Conservation (phyloP, 2,888 invertebrate species). For the Trachelus stipa region DNA sequence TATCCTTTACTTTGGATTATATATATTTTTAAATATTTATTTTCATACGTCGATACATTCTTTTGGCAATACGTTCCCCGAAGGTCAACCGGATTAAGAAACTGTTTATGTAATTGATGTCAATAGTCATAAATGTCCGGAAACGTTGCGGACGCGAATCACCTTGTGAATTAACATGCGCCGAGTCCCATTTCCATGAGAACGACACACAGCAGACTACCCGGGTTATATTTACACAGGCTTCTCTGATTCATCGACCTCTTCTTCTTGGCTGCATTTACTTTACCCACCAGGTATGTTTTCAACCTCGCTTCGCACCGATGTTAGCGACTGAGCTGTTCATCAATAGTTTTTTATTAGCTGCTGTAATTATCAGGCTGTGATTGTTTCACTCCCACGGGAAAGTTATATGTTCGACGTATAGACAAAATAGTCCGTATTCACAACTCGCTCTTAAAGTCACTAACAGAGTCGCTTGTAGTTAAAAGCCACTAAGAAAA, state of each 20-base stretch:
- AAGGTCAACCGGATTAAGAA: neutral
- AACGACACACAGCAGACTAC: neutral
- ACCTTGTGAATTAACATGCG: conserved; percentile 2
- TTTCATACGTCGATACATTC: neutral
- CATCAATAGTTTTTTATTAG: neutral
- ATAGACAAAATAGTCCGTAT: too few relatives aligned
- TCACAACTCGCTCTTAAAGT: too few relatives aligned
- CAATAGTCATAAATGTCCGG: neutral
- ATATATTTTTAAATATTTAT: neutral
- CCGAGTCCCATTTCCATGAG: neutral
- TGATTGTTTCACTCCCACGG: too few relatives aligned
- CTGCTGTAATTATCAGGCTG: too few relatives aligned
- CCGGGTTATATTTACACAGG: neutral
- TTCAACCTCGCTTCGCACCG: neutral
- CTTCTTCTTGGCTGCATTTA: neutral
- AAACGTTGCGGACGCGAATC: neutral
- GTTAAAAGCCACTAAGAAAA: too few relatives aligned
- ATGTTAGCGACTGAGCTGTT: neutral
- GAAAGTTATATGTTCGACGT: too few relatives aligned
- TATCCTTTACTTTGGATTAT: neutral
- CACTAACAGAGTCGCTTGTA: too few relatives aligned
- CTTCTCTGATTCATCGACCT: neutral
- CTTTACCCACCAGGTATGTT: neutral
- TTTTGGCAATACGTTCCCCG: neutral
- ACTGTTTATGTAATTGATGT: neutral